These are phyloP conservation scores for Galago senegalensis DNA, from an alignment of 2,797 vertebrate genomes.

Conservation along the genomic window DNA sequence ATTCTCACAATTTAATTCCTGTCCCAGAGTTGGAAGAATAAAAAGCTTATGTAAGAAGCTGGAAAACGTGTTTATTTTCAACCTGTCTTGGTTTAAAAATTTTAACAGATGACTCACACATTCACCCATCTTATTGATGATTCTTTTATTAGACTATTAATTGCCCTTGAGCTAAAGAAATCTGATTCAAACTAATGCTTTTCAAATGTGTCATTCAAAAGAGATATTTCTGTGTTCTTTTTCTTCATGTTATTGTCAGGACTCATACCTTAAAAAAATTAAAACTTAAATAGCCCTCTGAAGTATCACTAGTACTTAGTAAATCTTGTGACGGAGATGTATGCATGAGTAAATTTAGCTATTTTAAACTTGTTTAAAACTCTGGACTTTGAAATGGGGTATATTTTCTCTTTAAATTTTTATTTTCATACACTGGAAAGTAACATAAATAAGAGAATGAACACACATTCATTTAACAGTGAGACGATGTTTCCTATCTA, in stretches of 20 bases:
- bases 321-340: not conserved
- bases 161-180: conserved; percentile 66
- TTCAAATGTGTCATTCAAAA: conserved; percentile 70
- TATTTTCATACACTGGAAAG: not conserved
- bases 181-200: conserved; percentile 54
- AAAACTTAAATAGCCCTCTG: not conserved
- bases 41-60: conserved; percentile 73
- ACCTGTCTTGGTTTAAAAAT: conserved; percentile 76
- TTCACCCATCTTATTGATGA: conserved; percentile 33
- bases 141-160: conserved; percentile 33
- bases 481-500: conserved; percentile 49
- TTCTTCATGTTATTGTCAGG: conserved; percentile 54
- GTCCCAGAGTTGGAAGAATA: conserved; percentile 68
- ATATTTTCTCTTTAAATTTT: not conserved
- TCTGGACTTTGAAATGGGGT: not conserved
- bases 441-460: not conserved
- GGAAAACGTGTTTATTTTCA: conserved; percentile 80
- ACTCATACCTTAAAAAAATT: conserved; percentile 17
- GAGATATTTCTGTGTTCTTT: conserved; percentile 62
- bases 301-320: not conserved
- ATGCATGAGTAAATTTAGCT: not conserved
- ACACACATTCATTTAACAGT: not conserved
- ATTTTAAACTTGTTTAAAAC: conserved; percentile 29
- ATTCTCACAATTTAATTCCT: conserved; percentile 73
- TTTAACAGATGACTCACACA: conserved; percentile 45